A percentile compares a stretch with the other conserved stretches of the same genome.
Evolutionary conservation across 2,797 vertebrate species (phyloP).

Genomic region (Clarias pachynema): DNA sequence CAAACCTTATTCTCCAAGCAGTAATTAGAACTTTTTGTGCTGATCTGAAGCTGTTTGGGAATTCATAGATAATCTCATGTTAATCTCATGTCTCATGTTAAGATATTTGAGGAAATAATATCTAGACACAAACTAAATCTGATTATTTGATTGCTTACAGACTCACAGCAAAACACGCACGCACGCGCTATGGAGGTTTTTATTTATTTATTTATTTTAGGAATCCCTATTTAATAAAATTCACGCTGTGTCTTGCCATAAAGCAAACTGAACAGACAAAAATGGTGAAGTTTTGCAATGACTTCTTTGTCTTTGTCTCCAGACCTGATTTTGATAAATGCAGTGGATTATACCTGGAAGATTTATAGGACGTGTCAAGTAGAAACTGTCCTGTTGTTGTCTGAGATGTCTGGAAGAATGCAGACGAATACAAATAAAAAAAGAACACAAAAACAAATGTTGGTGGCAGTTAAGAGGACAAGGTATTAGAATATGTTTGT

Average conservation of each 20-base stretch:
- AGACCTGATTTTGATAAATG: neutral
- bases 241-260: neutral
- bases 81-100: too few relatives aligned
- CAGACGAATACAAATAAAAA: neutral
- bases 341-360: neutral
- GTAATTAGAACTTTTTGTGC: neutral
- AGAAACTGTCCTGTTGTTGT: neutral
- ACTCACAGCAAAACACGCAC: neutral
- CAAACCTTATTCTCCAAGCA: neutral
- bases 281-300: neutral
- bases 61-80: neutral
- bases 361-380: neutral
- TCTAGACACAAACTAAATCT: neutral
- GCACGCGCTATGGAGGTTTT: neutral
- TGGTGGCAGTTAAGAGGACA: neutral
- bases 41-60: neutral
- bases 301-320: neutral
- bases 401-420: neutral
- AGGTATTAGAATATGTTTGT: neutral
- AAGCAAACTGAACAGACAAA: neutral
- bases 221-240: neutral
- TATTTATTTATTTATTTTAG: neutral
- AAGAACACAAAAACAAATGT: neutral
- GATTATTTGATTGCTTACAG: neutral
- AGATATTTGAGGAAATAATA: neutral